Conservation (phyloP, 2,113 vertebrate genomes). For the Herpetotheres cachinnans region DNA sequence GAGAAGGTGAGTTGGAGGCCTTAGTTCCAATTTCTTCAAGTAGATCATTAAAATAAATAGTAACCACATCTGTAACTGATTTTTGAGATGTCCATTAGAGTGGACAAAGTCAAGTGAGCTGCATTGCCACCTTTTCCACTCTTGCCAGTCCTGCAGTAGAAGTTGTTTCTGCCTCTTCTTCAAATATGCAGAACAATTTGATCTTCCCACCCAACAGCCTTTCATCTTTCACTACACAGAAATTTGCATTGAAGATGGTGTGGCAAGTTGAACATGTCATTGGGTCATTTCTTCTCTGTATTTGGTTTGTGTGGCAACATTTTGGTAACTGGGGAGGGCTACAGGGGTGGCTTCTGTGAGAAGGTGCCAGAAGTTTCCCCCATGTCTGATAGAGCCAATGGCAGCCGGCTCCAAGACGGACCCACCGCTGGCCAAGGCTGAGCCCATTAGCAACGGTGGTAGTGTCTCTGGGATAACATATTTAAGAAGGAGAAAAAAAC, state of each 20-base stretch:
- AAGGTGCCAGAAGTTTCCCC: neutral
- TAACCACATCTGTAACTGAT: neutral
- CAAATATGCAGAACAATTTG: neutral
- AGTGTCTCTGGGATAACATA: neutral
- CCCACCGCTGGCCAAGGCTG: neutral
- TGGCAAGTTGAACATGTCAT: neutral
- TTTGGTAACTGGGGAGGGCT: neutral
- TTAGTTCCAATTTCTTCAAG: neutral
- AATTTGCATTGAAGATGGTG: neutral
- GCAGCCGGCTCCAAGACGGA: fast-evolving
- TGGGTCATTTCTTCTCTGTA: neutral
- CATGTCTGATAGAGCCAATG: too few species aligned
- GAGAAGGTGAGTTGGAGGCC: neutral
- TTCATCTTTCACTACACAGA: neutral
- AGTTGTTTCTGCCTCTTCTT: neutral
- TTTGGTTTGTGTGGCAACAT: neutral
- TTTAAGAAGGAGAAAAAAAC: neutral
- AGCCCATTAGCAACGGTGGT: neutral
- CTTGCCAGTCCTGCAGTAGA: neutral
- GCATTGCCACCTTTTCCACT: neutral
- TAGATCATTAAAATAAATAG: neutral
- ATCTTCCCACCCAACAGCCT: neutral
- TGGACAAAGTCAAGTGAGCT: neutral
- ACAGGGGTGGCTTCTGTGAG: neutral
- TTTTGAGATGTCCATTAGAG: neutral